Base-by-base conservation (phyloP, 2,797 vertebrate species). In the Xenentodon cancila region DNA sequence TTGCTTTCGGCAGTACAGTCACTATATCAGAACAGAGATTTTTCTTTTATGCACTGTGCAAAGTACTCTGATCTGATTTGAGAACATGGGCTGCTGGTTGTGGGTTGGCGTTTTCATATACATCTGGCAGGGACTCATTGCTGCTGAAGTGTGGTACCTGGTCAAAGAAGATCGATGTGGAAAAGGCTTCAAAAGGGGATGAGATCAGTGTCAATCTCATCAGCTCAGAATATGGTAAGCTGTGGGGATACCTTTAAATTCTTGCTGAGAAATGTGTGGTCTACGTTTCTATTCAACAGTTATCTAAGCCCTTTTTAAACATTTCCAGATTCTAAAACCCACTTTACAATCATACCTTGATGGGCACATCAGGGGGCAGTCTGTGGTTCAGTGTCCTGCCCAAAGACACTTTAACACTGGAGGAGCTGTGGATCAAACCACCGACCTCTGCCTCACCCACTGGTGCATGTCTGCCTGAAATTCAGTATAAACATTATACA, bases 201-300 rank as follows among this genome's bases (percentile, higher is more conserved):
- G 94, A 96, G 58, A 91, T 99, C 80, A 95, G 89, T 83, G 86
- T 98, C 86, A 92, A 96, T 91, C 88, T 99, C 79, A 96, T 99
- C 82, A 99, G 97, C 88, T 98, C 97, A 88, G 96, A 98, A 81
- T 99, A 96, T 59, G 97, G 98, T 99, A 42, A 48, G 17, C n/a
- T 9, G 3, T 21, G n/a, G 7, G 53, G 57, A 51, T 45, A 13
- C 12, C 9, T 52, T 59, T 34, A 13, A 11, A 18, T 32, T 30
- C n/a, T 18, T 52, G 30, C 13, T 9, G 30, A 30, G 7, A 30
- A 30, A 30, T 5, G 7, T 30, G 7, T 25, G 25, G 25, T 25
- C 25, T 25, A 25, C 25, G 5, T 25, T 25, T 25, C 25, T 25
- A 25, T 25, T 5, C 25, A 25, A 25, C 25, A 25, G 25, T 25